Evolutionary conservation across 2,113 vertebrate species (phyloP).

Genomic region (Falcunculus frontatus): DNA sequence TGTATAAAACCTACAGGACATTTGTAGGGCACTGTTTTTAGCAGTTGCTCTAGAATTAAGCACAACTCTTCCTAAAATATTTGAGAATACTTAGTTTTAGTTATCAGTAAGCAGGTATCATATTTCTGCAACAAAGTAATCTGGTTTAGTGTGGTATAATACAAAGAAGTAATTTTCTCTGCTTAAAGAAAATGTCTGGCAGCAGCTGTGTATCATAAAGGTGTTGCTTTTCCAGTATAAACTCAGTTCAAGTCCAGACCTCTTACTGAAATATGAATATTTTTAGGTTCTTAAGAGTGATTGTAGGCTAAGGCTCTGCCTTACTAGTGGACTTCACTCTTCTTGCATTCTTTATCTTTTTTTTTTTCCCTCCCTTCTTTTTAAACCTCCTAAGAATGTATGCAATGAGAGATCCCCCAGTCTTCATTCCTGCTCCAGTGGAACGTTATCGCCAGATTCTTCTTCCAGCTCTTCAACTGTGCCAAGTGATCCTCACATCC

Average conservation of each 20-base stretch:
- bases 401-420: conserved; percentile 82
- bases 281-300: neutral
- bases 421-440: conserved; percentile 90
- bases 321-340: neutral
- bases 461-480: conserved; percentile 86
- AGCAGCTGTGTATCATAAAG: neutral
- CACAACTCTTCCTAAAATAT: neutral
- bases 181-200: neutral
- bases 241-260: neutral
- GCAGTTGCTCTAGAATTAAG: neutral
- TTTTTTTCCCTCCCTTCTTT: neutral
- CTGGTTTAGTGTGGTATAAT: neutral
- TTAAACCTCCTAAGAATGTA: conserved; percentile 67
- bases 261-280: neutral
- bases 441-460: conserved; percentile 94
- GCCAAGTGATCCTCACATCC: conserved; percentile 93
- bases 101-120: neutral
- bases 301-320: neutral
- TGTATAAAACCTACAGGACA: neutral
- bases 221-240: neutral
- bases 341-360: neutral
- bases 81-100: neutral
- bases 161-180: neutral
- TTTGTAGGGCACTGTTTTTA: neutral
- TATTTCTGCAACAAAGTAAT: neutral